Evolutionary conservation across 1,140 invertebrate species (phyloP).

Genomic region (Linepithema humile): DNA sequence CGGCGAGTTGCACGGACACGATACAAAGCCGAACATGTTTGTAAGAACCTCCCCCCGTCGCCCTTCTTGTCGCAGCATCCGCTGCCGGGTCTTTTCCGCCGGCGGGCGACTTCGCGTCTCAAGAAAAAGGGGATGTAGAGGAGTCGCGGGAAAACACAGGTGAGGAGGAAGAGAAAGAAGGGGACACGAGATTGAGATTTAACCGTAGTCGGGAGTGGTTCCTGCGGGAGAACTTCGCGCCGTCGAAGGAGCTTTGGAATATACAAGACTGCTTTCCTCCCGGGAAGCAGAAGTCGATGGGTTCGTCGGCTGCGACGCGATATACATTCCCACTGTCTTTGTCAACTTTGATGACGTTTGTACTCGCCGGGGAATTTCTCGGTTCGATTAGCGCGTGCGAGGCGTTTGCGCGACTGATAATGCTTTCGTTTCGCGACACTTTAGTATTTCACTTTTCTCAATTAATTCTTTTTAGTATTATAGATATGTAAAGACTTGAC

Average conservation of each 20-base stretch:
- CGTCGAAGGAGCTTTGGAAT: constrained; percentile 17
- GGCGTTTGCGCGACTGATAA: background rate
- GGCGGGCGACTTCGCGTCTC: background rate
- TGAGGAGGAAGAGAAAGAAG: background rate
- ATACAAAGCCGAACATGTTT: constrained; percentile 23
- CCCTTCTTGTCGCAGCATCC: constrained; percentile 25
- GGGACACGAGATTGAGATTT: constrained; percentile 26
- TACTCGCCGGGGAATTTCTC: background rate
- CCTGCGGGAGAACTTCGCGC: constrained; percentile 30
- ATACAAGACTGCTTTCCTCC: constrained; percentile 10
- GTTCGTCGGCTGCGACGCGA: background rate
- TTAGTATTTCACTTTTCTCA: background rate
- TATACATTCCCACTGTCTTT: background rate
- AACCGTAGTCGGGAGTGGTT: constrained; percentile 22
- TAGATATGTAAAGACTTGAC: background rate
- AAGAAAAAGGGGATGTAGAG: background rate
- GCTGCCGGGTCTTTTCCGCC: no score
- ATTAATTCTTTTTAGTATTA: background rate
- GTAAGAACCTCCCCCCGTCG: background rate
- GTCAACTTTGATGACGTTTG: background rate
- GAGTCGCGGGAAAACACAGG: background rate
- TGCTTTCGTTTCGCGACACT: background rate
- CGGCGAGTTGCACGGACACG: background rate
- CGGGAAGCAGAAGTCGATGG: background rate
- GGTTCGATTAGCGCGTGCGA: background rate